Evolutionary conservation across 2,888 invertebrate species (phyloP), one percentile per base, ranked within the genome.

Genomic region (Lasioglossum villosulum): DNA sequence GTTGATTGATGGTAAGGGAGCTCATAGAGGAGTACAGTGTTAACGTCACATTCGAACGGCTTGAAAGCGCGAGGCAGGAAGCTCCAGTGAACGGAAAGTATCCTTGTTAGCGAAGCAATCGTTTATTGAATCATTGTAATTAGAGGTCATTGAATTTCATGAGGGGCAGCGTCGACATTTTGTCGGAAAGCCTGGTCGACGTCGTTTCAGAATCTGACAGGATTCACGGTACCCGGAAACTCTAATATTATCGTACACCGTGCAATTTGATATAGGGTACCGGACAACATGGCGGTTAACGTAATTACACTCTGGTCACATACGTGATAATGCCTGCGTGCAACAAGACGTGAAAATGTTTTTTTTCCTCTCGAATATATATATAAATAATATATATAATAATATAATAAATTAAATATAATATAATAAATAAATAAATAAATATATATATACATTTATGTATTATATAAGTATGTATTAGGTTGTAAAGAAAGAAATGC

Each of bases 131-230:
- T 82, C 80, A 83, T 86, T 84, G 80, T 84, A 90, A 87, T 88
- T 86, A 86, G 81, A 74, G 78, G 78, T 73, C 82, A 81, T 90
- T 90, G 86, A 89, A 89, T 90, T 89, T 87, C 87, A 90, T 84
- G 90, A 89, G 81, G 56, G 75, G 73, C 45, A 68, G 77, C 16
- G 75, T 75, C 83, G 78, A 81, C 75, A 75, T 83, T 89, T 78
- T 82, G 81, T 72, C 75, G 56, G 63, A 76, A 76, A 77, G 63
- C 52, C 52, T 19, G 42, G n/a, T 66, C 52, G 77, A 86, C 74
- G 66, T 70, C 56, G 73, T 39, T 56, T 66, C 68, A 48, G 37
- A 75, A 85, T 78, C 79, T 80, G 80, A 68, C 76, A 79, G 72
- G 79, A 86, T 84, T 80, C 63, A 78, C 78, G 68, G 74, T 52